Base-by-base conservation (phyloP, 1,140 invertebrate genomes). In the Oreohelix idahoensis region DNA sequence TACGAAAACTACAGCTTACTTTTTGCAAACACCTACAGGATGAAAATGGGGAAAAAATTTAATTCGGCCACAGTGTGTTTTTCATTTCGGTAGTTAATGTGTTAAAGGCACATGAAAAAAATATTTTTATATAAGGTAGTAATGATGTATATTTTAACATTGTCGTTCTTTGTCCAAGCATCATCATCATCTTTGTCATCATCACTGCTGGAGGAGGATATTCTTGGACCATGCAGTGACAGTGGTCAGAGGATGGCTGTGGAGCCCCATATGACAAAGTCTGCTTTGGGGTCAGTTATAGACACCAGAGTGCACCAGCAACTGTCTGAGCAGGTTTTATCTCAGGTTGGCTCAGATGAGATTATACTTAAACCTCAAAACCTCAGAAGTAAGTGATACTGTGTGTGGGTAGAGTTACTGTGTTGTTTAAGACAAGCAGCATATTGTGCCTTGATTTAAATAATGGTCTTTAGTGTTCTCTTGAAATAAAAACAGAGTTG, bases 281-380 rank as follows among this genome's bases (percentile, higher is more conserved):
- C 49, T 49, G 58, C 74, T 53, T 75, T 77, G 23, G 26, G 38
- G 63, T 38, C 81, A 73, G 39, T 75, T 73, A 78, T 51, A 5
- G 32, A 63, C 36, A 77, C 85, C 17, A 80, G 74, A 32, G 83
- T 80, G 35, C 82, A 85, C 13, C 49, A 81, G 49, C 84, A 82
- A 32, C 71, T 71, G 58, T 81, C 83, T 51, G 86, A 89, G 42
- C 74, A 81, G 15, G 78, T 86, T 69, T 79, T 87, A n/a, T 86
- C 87, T 42, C 86, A 87, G 29, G 76, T 84, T 5, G 83, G 89
- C 17, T 92, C 93, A 20, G 92, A 94, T 35, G 94, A 95, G 87
- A 93, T 95, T 1, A 93, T 94, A 71, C 90, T 95, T 4, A 92
- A 93, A 26, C 94, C 94, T 71, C 93, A 94, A 87, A 87, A 93